phyloP scores from a whole-genome alignment of 1,140 invertebrate genomes.

The Bemisia tabaci region DNA sequence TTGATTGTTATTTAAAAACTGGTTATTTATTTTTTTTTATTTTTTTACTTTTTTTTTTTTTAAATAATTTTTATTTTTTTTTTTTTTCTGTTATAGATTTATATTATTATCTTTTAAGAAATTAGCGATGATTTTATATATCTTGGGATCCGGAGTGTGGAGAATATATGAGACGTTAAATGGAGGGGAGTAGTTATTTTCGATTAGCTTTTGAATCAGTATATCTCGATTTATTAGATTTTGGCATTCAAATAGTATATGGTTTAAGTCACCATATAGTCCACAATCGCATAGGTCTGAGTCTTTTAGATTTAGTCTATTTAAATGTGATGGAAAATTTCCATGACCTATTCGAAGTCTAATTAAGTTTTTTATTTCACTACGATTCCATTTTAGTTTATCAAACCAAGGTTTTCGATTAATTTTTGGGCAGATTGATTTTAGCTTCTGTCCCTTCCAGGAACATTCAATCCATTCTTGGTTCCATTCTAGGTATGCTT shows the following conservation, averaged over 20 bases:
- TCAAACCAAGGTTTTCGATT: background rate
- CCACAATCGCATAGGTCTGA: background rate
- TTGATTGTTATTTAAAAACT: no score
- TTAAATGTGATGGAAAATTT: background rate
- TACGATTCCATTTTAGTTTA: background rate
- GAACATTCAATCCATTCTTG: background rate
- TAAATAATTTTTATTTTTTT: no score
- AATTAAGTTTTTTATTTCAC: background rate
- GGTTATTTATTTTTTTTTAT: no score
- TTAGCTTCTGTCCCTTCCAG: background rate
- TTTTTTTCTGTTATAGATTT: background rate
- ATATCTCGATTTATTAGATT: background rate
- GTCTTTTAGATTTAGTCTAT: background rate
- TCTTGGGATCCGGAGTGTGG: background rate
- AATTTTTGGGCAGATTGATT: background rate
- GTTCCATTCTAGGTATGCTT: background rate
- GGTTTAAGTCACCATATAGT: background rate
- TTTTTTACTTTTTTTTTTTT: no score
- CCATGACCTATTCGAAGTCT: background rate
- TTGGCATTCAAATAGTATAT: background rate
- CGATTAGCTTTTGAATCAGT: background rate
- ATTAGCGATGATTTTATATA: background rate
- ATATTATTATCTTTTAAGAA: background rate
- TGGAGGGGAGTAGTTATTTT: background rate
- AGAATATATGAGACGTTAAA: background rate